Evolutionary conservation across 2,113 vertebrate species (phyloP), one percentile per base, ranked within the genome.

Genomic region (Zosterops lateralis): DNA sequence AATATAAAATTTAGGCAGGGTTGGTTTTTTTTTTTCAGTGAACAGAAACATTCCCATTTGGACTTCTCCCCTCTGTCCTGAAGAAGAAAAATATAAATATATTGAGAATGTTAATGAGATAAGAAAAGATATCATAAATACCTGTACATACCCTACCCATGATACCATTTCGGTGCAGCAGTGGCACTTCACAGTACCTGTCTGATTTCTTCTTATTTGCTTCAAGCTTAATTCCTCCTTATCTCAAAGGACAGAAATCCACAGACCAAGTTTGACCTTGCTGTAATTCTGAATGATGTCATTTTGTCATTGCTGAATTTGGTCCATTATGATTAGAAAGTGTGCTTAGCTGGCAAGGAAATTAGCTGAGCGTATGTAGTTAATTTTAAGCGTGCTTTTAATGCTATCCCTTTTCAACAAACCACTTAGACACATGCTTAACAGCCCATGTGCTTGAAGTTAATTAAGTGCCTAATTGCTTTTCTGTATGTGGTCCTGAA

Each of bases 381-480:
- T 92, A 91, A 96, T 94, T 96, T 96, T 96, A 95, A 96, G 81
- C 58, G 32, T 82, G 74, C 87, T 93, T 93, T 85, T 95, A 95
- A 91, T 91, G 84, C 84, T 91, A 95, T 92, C 94, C 62, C 92
- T 91, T 95, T 95, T 93, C 94, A 96, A 92, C 94, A 95, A 92
- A 93, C 89, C 94, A 96, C 91, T 96, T 95, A 94, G 91, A 96
- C 95, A 93, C 95, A 79, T 87, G 96, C 89, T 96, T 96, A 96
- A 94, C 92, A 93, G 91, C 91, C 89, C 34, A 5, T 93, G 84
- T 92, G 84, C 94, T 96, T 96, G 81, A 92, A 95, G 91, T 94
- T 96, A 96, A 96, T 95, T 95, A 96, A 95, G 70, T 96, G 89
- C 94, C 77, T 96, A 96, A 96, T 96, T 96, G 94, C 92, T 95